Evolutionary conservation across 1,140 invertebrate genomes (phyloP).

Genomic region (Proales similis): DNA sequence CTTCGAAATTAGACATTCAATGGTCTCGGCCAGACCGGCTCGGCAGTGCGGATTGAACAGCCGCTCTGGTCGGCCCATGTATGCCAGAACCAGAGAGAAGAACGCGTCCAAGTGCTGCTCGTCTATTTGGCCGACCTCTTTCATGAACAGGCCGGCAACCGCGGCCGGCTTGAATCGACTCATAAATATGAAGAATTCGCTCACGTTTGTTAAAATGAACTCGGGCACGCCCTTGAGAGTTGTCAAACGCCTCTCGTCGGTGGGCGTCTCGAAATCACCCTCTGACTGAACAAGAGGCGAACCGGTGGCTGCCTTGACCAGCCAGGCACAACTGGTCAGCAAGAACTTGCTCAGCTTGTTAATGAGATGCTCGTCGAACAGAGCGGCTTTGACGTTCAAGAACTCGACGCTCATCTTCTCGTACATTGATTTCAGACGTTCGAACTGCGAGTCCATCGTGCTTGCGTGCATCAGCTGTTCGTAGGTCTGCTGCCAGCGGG

Average conservation of each 20-base stretch:
- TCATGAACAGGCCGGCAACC: conserved; percentile 11
- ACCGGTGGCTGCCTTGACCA: conserved; percentile 66
- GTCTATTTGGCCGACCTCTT: background rate
- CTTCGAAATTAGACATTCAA: conserved; percentile 62
- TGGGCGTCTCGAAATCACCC: conserved; percentile 44
- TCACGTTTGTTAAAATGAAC: conserved; percentile 78
- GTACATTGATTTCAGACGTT: conserved; percentile 52
- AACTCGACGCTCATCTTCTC: conserved; percentile 46
- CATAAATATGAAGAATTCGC: conserved; percentile 68
- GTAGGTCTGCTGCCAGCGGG: conserved; percentile 64
- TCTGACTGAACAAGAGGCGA: background rate
- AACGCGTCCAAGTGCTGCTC: conserved; percentile 57
- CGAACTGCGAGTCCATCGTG: conserved; percentile 22
- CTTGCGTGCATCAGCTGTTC: conserved; percentile 54
- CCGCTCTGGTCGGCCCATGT: conserved; percentile 67
- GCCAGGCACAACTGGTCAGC: conserved; percentile 71
- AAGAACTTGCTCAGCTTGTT: conserved; percentile 66
- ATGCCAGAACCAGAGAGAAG: conserved; percentile 63
- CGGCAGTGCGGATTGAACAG: conserved; percentile 86
- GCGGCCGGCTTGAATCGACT: conserved; percentile 57
- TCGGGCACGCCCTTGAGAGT: conserved; percentile 70
- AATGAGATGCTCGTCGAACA: conserved; percentile 65
- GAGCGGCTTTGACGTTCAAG: conserved; percentile 59
- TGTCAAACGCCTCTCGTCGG: conserved; percentile 37
- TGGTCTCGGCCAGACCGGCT: conserved; percentile 75